Percentiles rank a stretch among this genome's conserved stretches.
Evolutionary conservation across 2,113 vertebrate genomes (phyloP).

Genomic region (Hystrix brachyura): DNA sequence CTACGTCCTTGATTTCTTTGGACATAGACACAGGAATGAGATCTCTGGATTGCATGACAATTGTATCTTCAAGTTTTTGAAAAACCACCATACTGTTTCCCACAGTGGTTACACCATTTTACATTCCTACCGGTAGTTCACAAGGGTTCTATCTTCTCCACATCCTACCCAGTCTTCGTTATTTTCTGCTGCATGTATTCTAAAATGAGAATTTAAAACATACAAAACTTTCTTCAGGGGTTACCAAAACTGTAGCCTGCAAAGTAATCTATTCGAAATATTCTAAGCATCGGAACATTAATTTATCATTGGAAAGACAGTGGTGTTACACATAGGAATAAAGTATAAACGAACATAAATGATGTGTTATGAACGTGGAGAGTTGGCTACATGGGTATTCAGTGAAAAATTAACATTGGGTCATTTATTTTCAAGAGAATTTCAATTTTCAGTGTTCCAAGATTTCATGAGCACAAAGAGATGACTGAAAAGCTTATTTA

Average conservation of each 20-base stretch:
- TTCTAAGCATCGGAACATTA: background rate
- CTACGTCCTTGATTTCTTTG: background rate
- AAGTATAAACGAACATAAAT: background rate
- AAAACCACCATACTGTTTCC: background rate
- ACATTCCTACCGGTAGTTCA: background rate
- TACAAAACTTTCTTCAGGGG: background rate
- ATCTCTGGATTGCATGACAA: background rate
- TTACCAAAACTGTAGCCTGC: background rate
- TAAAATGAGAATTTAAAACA: constrained; percentile 22
- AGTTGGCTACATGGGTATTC: background rate
- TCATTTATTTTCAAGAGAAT: constrained; percentile 30
- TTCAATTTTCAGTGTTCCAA: background rate
- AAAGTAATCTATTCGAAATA: constrained; percentile 43
- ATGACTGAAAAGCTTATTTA: constrained; percentile 10
- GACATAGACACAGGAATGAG: background rate
- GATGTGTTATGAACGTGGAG: background rate
- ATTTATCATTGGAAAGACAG: background rate
- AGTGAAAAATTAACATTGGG: constrained; percentile 22
- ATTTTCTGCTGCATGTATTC: constrained; percentile 12
- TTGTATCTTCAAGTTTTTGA: constrained; percentile 7
- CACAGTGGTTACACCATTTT: background rate
- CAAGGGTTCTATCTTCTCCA: background rate
- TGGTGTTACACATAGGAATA: background rate
- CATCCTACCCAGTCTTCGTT: background rate
- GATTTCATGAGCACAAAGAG: constrained; percentile 1